A percentile compares a stretch with the other conserved stretches of the same genome.
These are phyloP conservation scores for Alligator sinensis DNA, from an alignment of 2,113 vertebrate species.

Conservation along the genomic window DNA sequence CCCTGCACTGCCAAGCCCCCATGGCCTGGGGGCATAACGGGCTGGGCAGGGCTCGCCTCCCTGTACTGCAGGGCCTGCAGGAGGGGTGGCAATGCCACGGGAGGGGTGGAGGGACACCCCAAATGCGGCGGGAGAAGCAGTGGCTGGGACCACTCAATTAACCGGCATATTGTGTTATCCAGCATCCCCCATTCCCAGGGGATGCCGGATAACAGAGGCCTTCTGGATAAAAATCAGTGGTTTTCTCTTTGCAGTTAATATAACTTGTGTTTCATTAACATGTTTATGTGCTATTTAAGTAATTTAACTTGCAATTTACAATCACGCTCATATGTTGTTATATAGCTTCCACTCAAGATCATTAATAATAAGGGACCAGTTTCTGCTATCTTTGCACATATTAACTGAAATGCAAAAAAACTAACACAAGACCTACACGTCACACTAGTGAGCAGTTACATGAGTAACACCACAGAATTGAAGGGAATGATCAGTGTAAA, in stretches of 20 bases:
- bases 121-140: too few species aligned
- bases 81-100: too few species aligned
- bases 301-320: neutral
- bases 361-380: neutral
- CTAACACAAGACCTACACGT: neutral
- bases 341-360: neutral
- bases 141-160: too few species aligned
- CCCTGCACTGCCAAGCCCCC: too few species aligned
- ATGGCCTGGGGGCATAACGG: too few species aligned
- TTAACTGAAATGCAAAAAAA: neutral
- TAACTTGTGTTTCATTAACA: slow-evolving; percentile 36
- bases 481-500: neutral
- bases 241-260: slow-evolving; percentile 44
- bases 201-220: neutral
- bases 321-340: slow-evolving; percentile 26
- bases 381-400: neutral
- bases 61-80: too few species aligned
- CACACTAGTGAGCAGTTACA: neutral
- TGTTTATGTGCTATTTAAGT: neutral
- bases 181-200: too few species aligned
- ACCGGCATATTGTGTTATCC: too few species aligned
- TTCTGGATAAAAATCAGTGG: slow-evolving; percentile 25
- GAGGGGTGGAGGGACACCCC: too few species aligned
- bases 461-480: neutral
- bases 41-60: too few species aligned